Conservation (phyloP, 2,797 vertebrate species). For the Chromis chromis region DNA sequence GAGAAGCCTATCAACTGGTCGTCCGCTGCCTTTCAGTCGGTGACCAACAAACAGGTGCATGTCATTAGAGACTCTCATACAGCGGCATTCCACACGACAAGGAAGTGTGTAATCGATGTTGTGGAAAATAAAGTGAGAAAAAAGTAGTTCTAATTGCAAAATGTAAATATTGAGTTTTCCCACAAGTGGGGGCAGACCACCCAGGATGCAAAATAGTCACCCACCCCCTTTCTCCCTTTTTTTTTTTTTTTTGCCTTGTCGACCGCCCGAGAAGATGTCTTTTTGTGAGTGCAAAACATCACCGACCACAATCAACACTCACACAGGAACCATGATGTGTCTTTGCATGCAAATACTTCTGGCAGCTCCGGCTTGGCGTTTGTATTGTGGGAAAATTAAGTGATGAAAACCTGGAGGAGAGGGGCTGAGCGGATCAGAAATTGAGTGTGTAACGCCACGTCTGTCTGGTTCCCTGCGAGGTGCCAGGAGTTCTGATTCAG, state of each 20-base stretch:
- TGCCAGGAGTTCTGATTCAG: conserved; percentile 56
- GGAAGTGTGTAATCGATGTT: conserved; percentile 82
- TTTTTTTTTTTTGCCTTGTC: conserved; percentile 72
- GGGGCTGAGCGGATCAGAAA: conserved; percentile 41
- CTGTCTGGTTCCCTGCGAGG: conserved; percentile 59
- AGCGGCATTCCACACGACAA: conserved; percentile 69
- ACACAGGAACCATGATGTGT: conserved; percentile 73
- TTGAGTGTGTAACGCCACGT: conserved; percentile 38
- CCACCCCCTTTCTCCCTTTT: conserved; percentile 70
- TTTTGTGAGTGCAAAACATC: conserved; percentile 84
- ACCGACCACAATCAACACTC: conserved; percentile 77
- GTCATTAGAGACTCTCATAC: conserved; percentile 61
- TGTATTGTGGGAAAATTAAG: conserved; percentile 73
- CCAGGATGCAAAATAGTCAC: conserved; percentile 88
- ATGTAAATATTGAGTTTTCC: conserved; percentile 92
- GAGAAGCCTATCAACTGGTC: conserved; percentile 50
- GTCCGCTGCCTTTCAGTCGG: conserved; percentile 38
- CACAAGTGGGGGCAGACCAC: conserved; percentile 89
- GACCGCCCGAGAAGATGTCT: conserved; percentile 78
- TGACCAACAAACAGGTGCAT: conserved; percentile 83
- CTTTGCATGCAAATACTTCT: conserved; percentile 80
- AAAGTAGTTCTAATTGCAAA: conserved; percentile 90
- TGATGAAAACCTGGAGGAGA: conserved; percentile 64
- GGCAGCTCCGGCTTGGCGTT: conserved; percentile 66
- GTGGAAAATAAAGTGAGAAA: conserved; percentile 86